Evolutionary conservation across 1,140 invertebrate genomes (phyloP).

Genomic region (Orius laevigatus): DNA sequence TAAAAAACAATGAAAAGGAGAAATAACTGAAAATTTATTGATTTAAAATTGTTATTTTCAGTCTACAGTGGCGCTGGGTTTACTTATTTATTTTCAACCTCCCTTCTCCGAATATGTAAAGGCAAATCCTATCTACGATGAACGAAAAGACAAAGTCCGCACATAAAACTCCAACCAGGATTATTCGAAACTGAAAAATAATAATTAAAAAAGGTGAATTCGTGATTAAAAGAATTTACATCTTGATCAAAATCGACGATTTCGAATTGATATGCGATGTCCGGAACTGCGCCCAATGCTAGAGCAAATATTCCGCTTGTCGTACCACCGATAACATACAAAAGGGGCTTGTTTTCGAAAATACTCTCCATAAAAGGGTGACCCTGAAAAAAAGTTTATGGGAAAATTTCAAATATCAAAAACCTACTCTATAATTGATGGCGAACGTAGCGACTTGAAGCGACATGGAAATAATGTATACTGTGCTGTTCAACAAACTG

Average conservation of each 20-base stretch:
- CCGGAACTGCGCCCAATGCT: constrained; percentile 57
- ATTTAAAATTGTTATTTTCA: no score
- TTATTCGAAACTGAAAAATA: constrained; percentile 65
- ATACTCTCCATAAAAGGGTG: constrained; percentile 98
- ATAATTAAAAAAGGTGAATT: constrained; percentile 15
- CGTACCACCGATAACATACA: constrained; percentile 73
- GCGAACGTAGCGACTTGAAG: constrained; percentile 96
- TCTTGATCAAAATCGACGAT: constrained; percentile 75
- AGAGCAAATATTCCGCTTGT: constrained; percentile 54
- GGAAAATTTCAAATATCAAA: constrained; percentile 6
- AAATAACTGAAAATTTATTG: no score
- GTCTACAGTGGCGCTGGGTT: background rate
- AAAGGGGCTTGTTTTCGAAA: constrained; percentile 72
- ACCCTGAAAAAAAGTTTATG: constrained; percentile 45
- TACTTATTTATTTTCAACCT: constrained; percentile 28
- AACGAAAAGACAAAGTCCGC: constrained; percentile 71
- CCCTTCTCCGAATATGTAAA: constrained; percentile 78
- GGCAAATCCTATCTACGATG: constrained; percentile 63
- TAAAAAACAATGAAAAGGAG: no score
- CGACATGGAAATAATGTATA: constrained; percentile 95
- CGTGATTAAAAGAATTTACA: constrained; percentile 36
- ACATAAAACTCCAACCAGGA: constrained; percentile 58
- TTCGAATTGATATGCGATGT: constrained; percentile 66
- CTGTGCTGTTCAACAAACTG: constrained; percentile 89
- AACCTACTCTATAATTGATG: constrained; percentile 89